Evolutionary conservation across 2,113 vertebrate genomes (phyloP).

Genomic region (Ginglymostoma cirratum): DNA sequence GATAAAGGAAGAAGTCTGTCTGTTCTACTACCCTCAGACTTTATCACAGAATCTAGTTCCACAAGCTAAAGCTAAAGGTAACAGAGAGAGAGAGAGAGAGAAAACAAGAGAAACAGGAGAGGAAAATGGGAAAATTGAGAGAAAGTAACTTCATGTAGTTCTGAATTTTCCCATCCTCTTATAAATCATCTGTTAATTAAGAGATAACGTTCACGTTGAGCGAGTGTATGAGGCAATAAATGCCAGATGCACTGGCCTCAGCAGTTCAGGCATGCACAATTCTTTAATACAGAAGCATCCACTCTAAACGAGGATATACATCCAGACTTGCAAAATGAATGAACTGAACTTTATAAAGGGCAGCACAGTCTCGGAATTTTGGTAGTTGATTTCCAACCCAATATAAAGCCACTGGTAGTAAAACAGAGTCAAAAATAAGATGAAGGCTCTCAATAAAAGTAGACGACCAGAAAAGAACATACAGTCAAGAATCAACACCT

Average conservation of each 20-base stretch:
- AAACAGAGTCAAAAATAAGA: neutral
- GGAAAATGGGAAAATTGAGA: neutral
- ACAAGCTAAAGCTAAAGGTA: neutral
- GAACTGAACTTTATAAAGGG: neutral
- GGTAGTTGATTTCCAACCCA: neutral
- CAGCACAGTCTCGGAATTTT: neutral
- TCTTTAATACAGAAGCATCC: neutral
- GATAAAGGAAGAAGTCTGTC: neutral
- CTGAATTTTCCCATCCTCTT: neutral
- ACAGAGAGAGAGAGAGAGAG: neutral
- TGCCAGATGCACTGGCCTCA: neutral
- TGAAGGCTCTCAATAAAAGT: neutral
- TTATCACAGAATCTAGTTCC: neutral
- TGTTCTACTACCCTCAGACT: neutral
- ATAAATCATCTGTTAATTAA: slow-evolving; percentile 27
- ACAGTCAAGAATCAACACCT: neutral
- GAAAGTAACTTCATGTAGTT: neutral
- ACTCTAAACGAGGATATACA: neutral
- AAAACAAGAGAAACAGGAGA: too few species aligned
- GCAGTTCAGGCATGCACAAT: neutral
- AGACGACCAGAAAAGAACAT: neutral
- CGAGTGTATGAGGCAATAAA: neutral
- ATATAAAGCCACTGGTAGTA: neutral
- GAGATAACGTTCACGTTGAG: slow-evolving; percentile 14
- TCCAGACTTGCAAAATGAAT: neutral